A percentile compares a stretch with the other conserved stretches of the same genome.
Evolutionary conservation across 2,113 vertebrate species (phyloP).

Genomic region (Hipposideros armiger): DNA sequence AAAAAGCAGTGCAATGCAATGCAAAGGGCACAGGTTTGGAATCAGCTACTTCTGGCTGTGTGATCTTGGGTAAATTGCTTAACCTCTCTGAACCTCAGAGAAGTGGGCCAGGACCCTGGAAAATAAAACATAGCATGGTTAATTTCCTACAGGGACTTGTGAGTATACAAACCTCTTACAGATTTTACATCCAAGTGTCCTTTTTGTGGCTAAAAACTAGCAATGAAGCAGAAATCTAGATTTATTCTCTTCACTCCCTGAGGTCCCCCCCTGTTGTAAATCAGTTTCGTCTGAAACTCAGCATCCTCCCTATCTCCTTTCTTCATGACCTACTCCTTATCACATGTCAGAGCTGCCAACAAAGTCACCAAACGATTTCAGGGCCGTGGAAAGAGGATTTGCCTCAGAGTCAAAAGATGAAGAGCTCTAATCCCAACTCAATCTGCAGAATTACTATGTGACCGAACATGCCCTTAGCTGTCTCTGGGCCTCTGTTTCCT

Average conservation of each 20-base stretch:
- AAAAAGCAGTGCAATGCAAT: not conserved
- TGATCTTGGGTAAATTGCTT: not conserved
- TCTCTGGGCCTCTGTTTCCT: not conserved
- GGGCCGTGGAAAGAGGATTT: not conserved
- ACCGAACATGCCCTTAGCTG: not conserved
- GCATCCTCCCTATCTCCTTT: not conserved
- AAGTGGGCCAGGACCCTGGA: not conserved
- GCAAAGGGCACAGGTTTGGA: not conserved
- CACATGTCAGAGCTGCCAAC: not conserved
- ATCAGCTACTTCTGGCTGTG: not conserved
- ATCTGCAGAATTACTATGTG: not conserved
- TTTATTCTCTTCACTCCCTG: not conserved
- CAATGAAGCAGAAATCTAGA: not conserved
- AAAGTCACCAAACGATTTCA: not conserved
- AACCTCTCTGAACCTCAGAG: constrained; percentile 16
- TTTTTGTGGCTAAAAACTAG: not conserved
- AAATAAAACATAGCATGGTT: not conserved
- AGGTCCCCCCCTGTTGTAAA: not conserved
- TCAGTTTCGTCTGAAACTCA: not conserved
- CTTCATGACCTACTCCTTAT: not conserved
- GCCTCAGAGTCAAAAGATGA: not conserved
- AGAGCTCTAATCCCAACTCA: not conserved
- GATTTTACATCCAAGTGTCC: not conserved
- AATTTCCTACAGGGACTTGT: not conserved
- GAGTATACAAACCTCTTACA: not conserved